Percentiles rank a stretch among this genome's conserved stretches.
Evolutionary conservation across 2,113 vertebrate genomes (phyloP).

Genomic region (Glaucidium brasilianum): DNA sequence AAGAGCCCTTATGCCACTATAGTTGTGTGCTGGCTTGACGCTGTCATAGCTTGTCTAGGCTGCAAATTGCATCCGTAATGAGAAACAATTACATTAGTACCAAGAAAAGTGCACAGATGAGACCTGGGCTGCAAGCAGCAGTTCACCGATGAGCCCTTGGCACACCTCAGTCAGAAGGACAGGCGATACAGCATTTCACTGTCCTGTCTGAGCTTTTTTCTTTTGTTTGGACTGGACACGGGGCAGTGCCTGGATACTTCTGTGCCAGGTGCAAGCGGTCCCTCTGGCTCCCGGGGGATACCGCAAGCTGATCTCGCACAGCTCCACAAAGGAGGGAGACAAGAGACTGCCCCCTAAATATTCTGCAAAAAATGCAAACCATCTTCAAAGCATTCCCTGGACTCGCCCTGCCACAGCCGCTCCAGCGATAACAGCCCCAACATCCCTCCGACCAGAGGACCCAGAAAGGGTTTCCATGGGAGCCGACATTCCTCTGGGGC

Average conservation of each 20-base stretch:
- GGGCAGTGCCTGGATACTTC: not conserved
- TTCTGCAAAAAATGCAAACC: not conserved
- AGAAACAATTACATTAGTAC: not conserved
- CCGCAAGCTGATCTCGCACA: not conserved
- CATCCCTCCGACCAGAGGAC: constrained; percentile 54
- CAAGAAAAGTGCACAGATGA: not conserved
- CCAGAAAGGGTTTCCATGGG: constrained; percentile 80
- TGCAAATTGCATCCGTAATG: not conserved
- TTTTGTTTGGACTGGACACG: not conserved
- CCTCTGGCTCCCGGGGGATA: not conserved
- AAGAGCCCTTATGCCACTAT: not conserved
- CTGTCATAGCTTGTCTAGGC: not conserved
- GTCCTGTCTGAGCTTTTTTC: not conserved
- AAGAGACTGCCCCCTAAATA: not conserved
- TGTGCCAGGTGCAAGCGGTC: not conserved
- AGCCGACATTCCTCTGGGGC: constrained; percentile 85
- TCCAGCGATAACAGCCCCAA: constrained; percentile 31
- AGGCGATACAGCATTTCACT: not conserved
- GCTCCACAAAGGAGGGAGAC: not conserved
- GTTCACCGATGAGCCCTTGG: not conserved
- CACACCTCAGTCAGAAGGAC: not conserved
- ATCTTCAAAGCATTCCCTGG: constrained; percentile 32
- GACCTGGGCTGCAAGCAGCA: not conserved
- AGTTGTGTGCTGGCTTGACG: not conserved
- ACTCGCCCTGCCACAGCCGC: not conserved